Base-by-base conservation (phyloP, 2,888 invertebrate species). In the Hoplodrina ambigua region DNA sequence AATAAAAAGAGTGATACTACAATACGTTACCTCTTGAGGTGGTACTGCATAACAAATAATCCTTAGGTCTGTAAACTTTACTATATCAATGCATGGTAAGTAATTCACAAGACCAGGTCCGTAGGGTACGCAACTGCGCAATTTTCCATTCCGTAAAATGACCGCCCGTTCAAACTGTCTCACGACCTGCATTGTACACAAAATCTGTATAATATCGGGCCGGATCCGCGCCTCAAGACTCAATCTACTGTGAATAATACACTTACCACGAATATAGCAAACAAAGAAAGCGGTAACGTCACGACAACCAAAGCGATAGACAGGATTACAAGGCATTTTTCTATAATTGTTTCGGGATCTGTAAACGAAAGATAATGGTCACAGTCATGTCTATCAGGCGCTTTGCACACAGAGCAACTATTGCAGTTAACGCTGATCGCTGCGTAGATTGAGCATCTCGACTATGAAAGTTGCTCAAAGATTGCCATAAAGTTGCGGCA, bases 21-120 rank as follows among this genome's bases (percentile, higher is more conserved):
- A 5, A 33, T 2, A 46, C n/a, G 15, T 84, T 91, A 99, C 98
- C 96, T 99, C 99, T 96, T 99, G 99, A 0, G 99, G 98, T 44
- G 99, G 98, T 15, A 99, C 98, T 93, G 98, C 98, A 90, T 99
- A 99, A 5, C 98, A 98, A 1, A 98, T 97, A 1, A 98, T 98
- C 76, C 99, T 96, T 68, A 99, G 95, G 92, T 99, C 99, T 49
- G 98, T 98, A 90, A 97, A 98, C 65, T 97, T 97, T 88, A 98
- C 98, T 69, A 97, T 97, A 90, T 99, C 99, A 67, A 99, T 97
- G 92, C 99, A 99, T 0, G 99, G 99, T 77, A 99, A 94, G 37
- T 98, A 97, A 92, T 98, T 98, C 88, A 99, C 97, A 78, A 99
- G 97, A 8, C 98, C 98, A 52, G 98, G 97, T 0, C 98, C 98